Evolutionary conservation across 1,140 invertebrate genomes (phyloP).

Genomic region (Ctenoplectra terminalis): DNA sequence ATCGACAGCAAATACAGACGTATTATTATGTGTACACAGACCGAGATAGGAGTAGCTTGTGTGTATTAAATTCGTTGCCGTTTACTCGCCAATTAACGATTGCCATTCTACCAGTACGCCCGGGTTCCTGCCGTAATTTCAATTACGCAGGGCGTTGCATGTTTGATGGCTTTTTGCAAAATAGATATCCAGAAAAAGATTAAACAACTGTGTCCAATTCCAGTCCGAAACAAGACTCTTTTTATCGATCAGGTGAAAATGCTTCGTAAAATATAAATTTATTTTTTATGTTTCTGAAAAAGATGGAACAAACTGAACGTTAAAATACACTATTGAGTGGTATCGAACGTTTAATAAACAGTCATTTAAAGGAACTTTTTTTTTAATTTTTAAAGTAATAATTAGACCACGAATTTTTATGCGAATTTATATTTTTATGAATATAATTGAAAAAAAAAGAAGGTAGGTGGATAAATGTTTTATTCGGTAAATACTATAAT

Average conservation of each 20-base stretch:
- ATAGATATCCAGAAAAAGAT: constrained; percentile 14
- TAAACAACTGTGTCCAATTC: constrained; percentile 29
- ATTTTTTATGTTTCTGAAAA: no score
- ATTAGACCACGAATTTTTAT: no score
- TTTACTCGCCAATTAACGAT: constrained; percentile 64
- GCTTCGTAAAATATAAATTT: no score
- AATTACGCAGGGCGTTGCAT: constrained; percentile 37
- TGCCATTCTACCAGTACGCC: constrained; percentile 33
- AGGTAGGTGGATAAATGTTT: no score
- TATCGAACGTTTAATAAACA: no score
- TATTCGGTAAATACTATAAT: no score
- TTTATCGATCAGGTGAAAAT: constrained; percentile 7
- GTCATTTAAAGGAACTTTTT: no score
- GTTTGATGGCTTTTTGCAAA: constrained; percentile 26
- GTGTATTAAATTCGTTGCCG: constrained; percentile 60
- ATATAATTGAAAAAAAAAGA: no score
- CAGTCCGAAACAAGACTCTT: neutral
- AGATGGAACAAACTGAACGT: no score
- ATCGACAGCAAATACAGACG: constrained; percentile 45
- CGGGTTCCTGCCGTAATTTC: constrained; percentile 37
- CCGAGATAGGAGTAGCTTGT: constrained; percentile 34
- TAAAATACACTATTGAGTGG: no score
- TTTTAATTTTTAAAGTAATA: no score
- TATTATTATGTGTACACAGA: constrained; percentile 39
- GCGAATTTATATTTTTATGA: no score